Conservation (phyloP, 2,888 invertebrate genomes). For the Acanthosepion esculentum region DNA sequence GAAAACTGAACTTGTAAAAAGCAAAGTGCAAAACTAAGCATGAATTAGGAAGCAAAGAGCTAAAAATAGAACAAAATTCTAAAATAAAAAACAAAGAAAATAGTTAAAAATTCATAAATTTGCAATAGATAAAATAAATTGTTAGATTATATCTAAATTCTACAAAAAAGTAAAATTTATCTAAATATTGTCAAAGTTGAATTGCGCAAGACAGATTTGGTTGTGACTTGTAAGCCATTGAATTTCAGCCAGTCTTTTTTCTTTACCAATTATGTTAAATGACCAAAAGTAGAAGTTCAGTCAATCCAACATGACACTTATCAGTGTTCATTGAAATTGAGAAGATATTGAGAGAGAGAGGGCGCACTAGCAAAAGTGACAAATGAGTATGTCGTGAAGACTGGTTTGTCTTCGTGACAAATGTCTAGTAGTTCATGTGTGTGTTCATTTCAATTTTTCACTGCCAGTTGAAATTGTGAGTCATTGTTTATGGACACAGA, state of each 20-base stretch:
- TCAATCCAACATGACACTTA: neutral
- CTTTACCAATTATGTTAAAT: neutral
- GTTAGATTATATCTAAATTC: neutral
- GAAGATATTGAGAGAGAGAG: neutral
- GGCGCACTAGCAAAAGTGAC: neutral
- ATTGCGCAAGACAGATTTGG: neutral
- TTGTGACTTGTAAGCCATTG: neutral
- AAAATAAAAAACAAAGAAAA: neutral
- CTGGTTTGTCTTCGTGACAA: too few relatives aligned
- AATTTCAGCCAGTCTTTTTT: slow-evolving; percentile 9
- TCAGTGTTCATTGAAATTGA: neutral
- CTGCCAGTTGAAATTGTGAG: slow-evolving; percentile 18
- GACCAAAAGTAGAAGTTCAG: neutral
- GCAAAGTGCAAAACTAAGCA: neutral
- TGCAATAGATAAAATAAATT: neutral
- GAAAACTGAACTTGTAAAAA: neutral
- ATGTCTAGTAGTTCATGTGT: neutral
- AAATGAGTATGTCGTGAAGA: neutral
- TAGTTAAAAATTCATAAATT: neutral
- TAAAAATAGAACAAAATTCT: neutral
- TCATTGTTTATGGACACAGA: neutral
- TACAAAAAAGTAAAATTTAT: neutral
- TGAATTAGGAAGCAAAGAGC: neutral
- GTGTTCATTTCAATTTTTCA: neutral
- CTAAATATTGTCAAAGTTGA: neutral